Evolutionary conservation across 2,113 vertebrate species (phyloP).

Genomic region (Larimichthys polyactis): DNA sequence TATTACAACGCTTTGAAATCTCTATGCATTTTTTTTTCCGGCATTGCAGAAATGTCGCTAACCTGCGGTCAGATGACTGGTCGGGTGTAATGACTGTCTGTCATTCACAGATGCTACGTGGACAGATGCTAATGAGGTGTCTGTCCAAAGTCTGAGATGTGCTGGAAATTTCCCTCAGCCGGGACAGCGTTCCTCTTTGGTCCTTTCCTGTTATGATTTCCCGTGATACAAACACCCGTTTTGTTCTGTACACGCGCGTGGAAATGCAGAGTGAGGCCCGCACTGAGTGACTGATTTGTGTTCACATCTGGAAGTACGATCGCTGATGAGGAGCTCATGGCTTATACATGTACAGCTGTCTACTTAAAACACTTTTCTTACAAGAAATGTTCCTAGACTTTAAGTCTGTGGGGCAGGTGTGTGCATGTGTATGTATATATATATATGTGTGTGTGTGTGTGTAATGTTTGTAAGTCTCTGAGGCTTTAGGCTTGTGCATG

Average conservation of each 20-base stretch:
- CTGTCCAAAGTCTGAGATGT: constrained; percentile 41
- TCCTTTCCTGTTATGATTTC: constrained; percentile 75
- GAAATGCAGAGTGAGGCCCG: constrained; percentile 11
- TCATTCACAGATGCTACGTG: constrained; percentile 36
- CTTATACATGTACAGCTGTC: constrained; percentile 58
- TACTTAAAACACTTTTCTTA: constrained; percentile 34
- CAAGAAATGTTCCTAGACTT: constrained; percentile 12
- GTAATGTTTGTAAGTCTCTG: constrained; percentile 12
- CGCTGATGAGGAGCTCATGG: constrained; percentile 48
- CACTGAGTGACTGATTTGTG: constrained; percentile 48
- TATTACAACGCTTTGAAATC: background rate
- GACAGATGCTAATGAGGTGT: constrained; percentile 68
- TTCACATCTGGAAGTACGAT: constrained; percentile 76
- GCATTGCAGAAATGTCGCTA: background rate
- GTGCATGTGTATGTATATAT: constrained; percentile 12
- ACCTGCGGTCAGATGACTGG: constrained; percentile 16
- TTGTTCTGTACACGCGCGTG: constrained; percentile 38
- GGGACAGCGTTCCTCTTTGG: constrained; percentile 16
- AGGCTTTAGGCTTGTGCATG: constrained; percentile 7
- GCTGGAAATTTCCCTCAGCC: constrained; percentile 45
- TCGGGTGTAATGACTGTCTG: constrained; percentile 19
- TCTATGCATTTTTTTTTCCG: background rate
- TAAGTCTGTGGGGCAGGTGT: constrained; percentile 33
- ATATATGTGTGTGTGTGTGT: background rate
- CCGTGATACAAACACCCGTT: constrained; percentile 63